Percentiles rank a stretch among this genome's conserved stretches.
These are phyloP conservation scores for Bombylius major DNA, from an alignment of 2,888 invertebrate species.

Conservation along the genomic window DNA sequence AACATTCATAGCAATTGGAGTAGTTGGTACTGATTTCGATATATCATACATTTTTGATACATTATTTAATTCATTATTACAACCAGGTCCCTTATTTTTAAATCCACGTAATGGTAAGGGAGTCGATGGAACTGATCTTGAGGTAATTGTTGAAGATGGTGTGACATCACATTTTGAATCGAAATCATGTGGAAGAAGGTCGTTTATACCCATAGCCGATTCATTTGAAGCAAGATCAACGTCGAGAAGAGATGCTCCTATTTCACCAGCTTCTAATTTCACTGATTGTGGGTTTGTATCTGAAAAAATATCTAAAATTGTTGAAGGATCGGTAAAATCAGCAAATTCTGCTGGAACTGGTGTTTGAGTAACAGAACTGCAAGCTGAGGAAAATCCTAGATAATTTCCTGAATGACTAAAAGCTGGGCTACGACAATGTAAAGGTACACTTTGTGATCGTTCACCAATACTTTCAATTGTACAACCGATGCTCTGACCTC, in stretches of 20 bases:
- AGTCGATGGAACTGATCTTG: slow-evolving; percentile 57
- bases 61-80: slow-evolving; percentile 32
- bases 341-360: slow-evolving; percentile 60
- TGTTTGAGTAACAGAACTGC: slow-evolving; percentile 53
- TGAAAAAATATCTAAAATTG: slow-evolving; percentile 19
- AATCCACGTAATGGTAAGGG: slow-evolving; percentile 40
- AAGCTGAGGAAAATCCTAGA: slow-evolving; percentile 36
- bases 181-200: slow-evolving; percentile 28
- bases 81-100: slow-evolving; percentile 1
- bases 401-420: slow-evolving; percentile 24
- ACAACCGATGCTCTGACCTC: slow-evolving; percentile 6
- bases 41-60: slow-evolving; percentile 38
- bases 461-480: slow-evolving; percentile 8
- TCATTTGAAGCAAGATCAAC: slow-evolving; percentile 9
- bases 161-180: slow-evolving; percentile 17
- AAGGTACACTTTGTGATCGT: slow-evolving; percentile 70
- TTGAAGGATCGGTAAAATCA: slow-evolving; percentile 43
- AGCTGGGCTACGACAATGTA: slow-evolving; percentile 38
- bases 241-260: slow-evolving; percentile 6
- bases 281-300: slow-evolving; percentile 13
- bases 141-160: slow-evolving; percentile 31
- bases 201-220: slow-evolving; percentile 24
- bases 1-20: slow-evolving; percentile 46
- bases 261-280: slow-evolving; percentile 13
- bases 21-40: slow-evolving; percentile 67